Base-by-base conservation (phyloP, 2,888 invertebrate genomes). In the Eilema depressum region DNA sequence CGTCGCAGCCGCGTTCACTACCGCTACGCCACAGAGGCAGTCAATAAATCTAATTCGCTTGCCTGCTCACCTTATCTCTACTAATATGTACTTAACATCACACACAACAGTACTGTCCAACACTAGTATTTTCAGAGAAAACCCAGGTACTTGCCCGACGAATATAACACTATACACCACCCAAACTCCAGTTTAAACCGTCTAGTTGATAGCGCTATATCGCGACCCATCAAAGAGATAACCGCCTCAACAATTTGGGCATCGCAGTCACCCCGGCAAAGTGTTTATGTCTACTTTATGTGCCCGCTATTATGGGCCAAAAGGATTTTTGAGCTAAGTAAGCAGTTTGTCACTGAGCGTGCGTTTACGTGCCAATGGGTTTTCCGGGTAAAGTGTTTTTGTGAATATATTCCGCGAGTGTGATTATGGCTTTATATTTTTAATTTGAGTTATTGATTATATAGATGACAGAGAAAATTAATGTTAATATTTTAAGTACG, bases 321-420 rank as follows among this genome's bases (percentile, higher is more conserved):
- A 41, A 20, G 61, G 63, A 63, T 70, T 70, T 75, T 74, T 71
- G 41, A 76, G 68, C 47, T 47, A 56, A 74, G 71, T 75, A 63
- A 77, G 73, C 77, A 74, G 62, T 68, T 71, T 75, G 73, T 70
- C 71, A 75, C 66, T 64, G 37, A 63, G 68, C 65, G 63, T 65
- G 37, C 41, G 26, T 63, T 67, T 70, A 76, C 69, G 71, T 67
- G 62, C 71, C 71, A 63, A 70, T 72, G 63, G n/a, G 60, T 78
- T 70, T 71, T 23, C 41, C 41, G n/a, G 61, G 25, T 66, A 20
- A 37, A 17, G 68, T 71, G 37, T 69, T 69, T 59, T 62, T n/a
- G 37, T 66, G 59, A 37, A 30, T 57, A 33, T 68, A 28, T 37
- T 17, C 11, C 30, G 20, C 17, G 20, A 25, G 59, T 56, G 4